phyloP scores from a whole-genome alignment of 1,140 invertebrate genomes.

The Hestina assimilis region DNA sequence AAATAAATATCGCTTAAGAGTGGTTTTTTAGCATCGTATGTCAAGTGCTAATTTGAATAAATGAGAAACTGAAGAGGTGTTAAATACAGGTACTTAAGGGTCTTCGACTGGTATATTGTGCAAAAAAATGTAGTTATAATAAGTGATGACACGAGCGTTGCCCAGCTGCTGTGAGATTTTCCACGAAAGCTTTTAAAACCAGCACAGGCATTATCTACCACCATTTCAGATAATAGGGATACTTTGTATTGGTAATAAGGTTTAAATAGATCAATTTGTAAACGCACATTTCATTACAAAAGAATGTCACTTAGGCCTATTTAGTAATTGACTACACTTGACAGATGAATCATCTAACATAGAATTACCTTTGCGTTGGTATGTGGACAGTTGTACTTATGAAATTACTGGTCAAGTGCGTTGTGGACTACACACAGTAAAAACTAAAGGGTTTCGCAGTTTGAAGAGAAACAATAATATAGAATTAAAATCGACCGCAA shows the following conservation, averaged over 20 bases:
- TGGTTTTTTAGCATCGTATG: slow-evolving; percentile 27
- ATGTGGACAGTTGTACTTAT: slow-evolving; percentile 1
- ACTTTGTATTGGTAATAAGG: slow-evolving; percentile 22
- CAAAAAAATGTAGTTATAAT: slow-evolving; percentile 32
- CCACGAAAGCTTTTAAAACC: slow-evolving; percentile 27
- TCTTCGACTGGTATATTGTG: slow-evolving; percentile 30
- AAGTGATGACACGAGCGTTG: slow-evolving; percentile 28
- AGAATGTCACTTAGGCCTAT: slow-evolving; percentile 11
- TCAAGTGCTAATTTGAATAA: slow-evolving; percentile 49
- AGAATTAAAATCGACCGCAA: no score
- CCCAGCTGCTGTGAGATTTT: slow-evolving; percentile 29
- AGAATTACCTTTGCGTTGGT: neutral
- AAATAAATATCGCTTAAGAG: slow-evolving; percentile 7
- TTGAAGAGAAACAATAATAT: no score
- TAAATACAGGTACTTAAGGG: slow-evolving; percentile 44
- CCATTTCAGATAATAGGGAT: slow-evolving; percentile 24
- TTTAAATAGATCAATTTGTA: slow-evolving; percentile 29
- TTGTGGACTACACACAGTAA: no score
- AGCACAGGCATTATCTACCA: slow-evolving; percentile 11
- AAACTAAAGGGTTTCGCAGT: no score
- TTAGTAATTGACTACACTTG: neutral
- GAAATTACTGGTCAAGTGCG: no score
- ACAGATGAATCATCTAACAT: slow-evolving; percentile 7
- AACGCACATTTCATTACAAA: slow-evolving; percentile 16
- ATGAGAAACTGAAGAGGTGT: slow-evolving; percentile 45